Conservation (phyloP, 1,140 invertebrate genomes). For the Bradysia coprophila region DNA sequence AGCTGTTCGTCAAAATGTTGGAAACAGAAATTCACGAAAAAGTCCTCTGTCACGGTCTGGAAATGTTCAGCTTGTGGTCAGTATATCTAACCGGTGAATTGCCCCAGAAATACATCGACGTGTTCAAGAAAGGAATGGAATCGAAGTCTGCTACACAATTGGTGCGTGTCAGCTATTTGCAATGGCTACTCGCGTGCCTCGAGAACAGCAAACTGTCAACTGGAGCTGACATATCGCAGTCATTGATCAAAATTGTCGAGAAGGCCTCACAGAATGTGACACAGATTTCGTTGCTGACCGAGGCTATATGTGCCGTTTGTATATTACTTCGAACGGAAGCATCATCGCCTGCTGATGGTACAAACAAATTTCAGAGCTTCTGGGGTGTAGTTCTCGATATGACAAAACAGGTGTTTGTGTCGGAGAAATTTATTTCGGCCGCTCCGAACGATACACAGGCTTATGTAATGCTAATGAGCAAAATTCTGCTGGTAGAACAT, state of each 20-base stretch:
- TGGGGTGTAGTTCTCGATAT: conserved; percentile 51
- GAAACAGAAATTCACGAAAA: conserved; percentile 87
- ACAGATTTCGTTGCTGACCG: conserved; percentile 44
- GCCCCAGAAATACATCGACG: conserved; percentile 49
- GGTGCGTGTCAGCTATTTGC: conserved; percentile 60
- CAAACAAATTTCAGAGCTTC: conserved; percentile 27
- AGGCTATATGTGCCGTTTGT: conserved; percentile 59
- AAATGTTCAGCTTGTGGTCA: conserved; percentile 66
- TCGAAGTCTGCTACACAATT: conserved; percentile 59
- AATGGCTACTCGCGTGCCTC: conserved; percentile 44
- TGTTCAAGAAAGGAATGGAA: conserved; percentile 61
- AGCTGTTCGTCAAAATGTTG: conserved; percentile 58
- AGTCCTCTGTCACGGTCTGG: conserved; percentile 60
- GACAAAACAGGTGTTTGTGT: conserved; percentile 62
- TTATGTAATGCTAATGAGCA: conserved; percentile 39
- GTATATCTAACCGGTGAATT: conserved; percentile 42
- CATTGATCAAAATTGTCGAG: conserved; percentile 45
- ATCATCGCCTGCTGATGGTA: conserved; percentile 7
- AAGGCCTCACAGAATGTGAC: conserved; percentile 40
- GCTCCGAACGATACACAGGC: conserved; percentile 48
- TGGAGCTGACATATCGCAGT: conserved; percentile 30
- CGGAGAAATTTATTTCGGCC: conserved; percentile 57
- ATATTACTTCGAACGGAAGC: conserved; percentile 45
- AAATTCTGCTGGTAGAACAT: conserved; percentile 41
- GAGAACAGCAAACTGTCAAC: conserved; percentile 31